Conservation (phyloP, 2,888 invertebrate genomes). For the Thalpophila matura region DNA sequence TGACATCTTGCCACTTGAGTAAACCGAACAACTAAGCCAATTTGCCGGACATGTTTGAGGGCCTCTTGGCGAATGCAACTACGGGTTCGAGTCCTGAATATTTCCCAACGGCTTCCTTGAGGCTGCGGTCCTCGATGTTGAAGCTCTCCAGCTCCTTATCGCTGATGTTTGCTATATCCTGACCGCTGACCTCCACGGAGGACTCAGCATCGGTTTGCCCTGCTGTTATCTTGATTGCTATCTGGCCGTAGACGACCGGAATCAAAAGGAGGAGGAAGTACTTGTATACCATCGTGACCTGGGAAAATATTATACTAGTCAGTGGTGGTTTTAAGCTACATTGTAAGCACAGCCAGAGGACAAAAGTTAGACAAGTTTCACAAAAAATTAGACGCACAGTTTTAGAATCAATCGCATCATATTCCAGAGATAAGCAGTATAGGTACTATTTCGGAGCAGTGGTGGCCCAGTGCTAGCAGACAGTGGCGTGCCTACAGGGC, state of each 20-base stretch:
- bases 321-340: too few relatives aligned
- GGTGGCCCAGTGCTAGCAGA: too few relatives aligned
- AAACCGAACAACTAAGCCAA: too few relatives aligned
- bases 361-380: too few relatives aligned
- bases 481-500: too few relatives aligned
- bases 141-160: conserved; percentile 64
- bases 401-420: too few relatives aligned
- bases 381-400: too few relatives aligned
- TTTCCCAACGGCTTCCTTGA: conserved; percentile 57
- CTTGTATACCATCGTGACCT: conserved; percentile 18
- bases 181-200: conserved; percentile 33
- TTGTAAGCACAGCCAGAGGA: too few relatives aligned
- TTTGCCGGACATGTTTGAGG: conserved; percentile 71
- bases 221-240: background rate
- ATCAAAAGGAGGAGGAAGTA: conserved; percentile 7
- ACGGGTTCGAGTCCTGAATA: conserved; percentile 62
- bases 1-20: conserved; percentile 65
- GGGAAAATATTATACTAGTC: too few relatives aligned
- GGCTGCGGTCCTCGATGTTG: conserved; percentile 55
- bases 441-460: too few relatives aligned
- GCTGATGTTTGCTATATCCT: conserved; percentile 55
- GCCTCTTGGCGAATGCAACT: conserved; percentile 65
- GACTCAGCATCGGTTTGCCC: background rate
- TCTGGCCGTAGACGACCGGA: background rate
- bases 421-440: too few relatives aligned